Evolutionary conservation across 2,113 vertebrate species (phyloP).

Genomic region (Antechinus flavipes): DNA sequence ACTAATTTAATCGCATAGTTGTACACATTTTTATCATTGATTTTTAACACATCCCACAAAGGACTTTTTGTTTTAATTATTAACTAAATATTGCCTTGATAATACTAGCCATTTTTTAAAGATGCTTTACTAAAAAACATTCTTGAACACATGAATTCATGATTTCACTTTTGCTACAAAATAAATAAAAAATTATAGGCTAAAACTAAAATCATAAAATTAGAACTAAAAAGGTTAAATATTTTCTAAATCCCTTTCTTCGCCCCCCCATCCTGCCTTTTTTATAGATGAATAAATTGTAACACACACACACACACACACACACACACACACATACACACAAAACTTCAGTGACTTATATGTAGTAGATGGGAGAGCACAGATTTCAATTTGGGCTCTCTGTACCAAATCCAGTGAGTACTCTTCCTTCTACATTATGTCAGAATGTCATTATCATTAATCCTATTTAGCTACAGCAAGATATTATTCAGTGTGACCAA

Average conservation of each 20-base stretch:
- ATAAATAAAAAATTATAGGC: not conserved
- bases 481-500: not conserved
- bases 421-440: not conserved
- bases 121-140: slow-evolving; percentile 20
- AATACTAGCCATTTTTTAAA: slow-evolving; percentile 20
- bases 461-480: not conserved
- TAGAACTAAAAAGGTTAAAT: not conserved
- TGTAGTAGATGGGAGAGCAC: not conserved
- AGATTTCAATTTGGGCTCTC: not conserved
- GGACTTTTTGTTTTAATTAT: slow-evolving; percentile 3
- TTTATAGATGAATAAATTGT: not conserved
- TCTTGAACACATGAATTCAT: slow-evolving; percentile 9
- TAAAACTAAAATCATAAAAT: not conserved
- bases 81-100: slow-evolving; percentile 9
- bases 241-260: not conserved
- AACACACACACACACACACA: too few species aligned
- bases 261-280: too few species aligned
- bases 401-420: not conserved
- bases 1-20: slow-evolving; percentile 58
- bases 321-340: too few species aligned
- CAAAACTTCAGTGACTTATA: not conserved
- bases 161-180: not conserved
- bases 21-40: slow-evolving; percentile 57
- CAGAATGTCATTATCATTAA: not conserved
- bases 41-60: slow-evolving; percentile 51